Percentiles rank a stretch among this genome's conserved stretches.
phyloP scores from a whole-genome alignment of 2,888 invertebrate species.

The Apamea crenata region DNA sequence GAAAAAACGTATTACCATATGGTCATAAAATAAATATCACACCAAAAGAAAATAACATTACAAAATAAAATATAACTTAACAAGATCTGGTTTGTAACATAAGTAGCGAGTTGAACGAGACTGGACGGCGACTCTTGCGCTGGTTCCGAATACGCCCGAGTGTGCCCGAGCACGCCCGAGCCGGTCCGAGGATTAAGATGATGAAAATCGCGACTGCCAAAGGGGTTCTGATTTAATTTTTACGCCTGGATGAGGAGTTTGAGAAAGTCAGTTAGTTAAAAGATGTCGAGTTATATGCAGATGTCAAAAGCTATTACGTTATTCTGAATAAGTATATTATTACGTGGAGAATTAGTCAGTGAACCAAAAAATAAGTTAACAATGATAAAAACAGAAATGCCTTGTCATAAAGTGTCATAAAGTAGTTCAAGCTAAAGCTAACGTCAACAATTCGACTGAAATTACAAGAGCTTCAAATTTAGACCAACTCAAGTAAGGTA shows the following conservation, averaged over 20 bases:
- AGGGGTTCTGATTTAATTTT: constrained; percentile 49
- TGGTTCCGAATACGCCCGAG: constrained; percentile 47
- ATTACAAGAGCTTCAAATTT: background rate
- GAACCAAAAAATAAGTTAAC: background rate
- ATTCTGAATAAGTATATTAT: background rate
- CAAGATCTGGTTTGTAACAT: constrained; percentile 66
- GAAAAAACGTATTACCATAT: constrained; percentile 33
- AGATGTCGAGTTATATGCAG: background rate
- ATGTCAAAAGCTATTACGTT: background rate
- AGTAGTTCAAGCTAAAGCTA: background rate
- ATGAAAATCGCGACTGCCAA: constrained; percentile 63
- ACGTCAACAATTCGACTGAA: too few relatives aligned
- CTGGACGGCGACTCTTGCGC: constrained; percentile 66
- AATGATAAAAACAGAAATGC: background rate
- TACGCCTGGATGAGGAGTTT: constrained; percentile 33
- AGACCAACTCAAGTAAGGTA: background rate
- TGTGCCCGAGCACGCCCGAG: constrained; percentile 42
- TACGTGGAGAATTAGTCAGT: background rate
- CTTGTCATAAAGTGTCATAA: background rate
- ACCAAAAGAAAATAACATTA: constrained; percentile 44
- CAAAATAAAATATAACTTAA: constrained; percentile 59
- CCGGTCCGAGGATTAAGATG: constrained; percentile 48
- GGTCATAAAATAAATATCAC: constrained; percentile 32
- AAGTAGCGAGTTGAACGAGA: constrained; percentile 66
- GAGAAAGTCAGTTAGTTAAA: constrained; percentile 35